Conservation (phyloP, 2,113 vertebrate genomes). For the Scomber colias region DNA sequence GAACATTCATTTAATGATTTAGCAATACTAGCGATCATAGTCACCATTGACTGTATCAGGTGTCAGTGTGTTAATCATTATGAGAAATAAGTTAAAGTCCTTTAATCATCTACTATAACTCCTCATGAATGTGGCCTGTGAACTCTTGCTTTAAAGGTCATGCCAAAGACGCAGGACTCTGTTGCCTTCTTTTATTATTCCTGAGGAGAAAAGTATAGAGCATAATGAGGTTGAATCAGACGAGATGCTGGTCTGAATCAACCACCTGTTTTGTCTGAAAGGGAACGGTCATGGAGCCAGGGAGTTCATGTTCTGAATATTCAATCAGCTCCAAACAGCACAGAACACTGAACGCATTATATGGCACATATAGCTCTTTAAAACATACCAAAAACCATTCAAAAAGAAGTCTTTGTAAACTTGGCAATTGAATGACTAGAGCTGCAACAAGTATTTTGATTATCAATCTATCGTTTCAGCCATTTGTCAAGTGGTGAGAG, state of each 20-base stretch:
- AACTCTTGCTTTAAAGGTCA: not conserved
- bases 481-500: too few species aligned
- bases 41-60: not conserved
- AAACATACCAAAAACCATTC: not conserved
- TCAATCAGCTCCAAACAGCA: conserved; percentile 24
- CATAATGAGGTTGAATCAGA: not conserved
- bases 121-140: not conserved
- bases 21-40: not conserved
- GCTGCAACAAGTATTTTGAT: too few species aligned
- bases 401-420: not conserved
- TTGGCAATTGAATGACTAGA: too few species aligned
- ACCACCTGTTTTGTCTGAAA: conserved; percentile 56
- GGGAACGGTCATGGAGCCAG: conserved; percentile 10
- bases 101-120: conserved; percentile 25
- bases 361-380: not conserved
- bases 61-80: conserved; percentile 9
- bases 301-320: conserved; percentile 41
- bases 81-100: not conserved
- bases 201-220: not conserved
- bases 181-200: not conserved
- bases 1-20: not conserved
- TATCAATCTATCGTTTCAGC: too few species aligned
- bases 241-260: conserved; percentile 22
- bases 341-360: conserved; percentile 3
- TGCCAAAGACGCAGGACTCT: not conserved